These are phyloP conservation scores for Bos indicus DNA, from an alignment of 2,113 vertebrate species.

Conservation along the genomic window DNA sequence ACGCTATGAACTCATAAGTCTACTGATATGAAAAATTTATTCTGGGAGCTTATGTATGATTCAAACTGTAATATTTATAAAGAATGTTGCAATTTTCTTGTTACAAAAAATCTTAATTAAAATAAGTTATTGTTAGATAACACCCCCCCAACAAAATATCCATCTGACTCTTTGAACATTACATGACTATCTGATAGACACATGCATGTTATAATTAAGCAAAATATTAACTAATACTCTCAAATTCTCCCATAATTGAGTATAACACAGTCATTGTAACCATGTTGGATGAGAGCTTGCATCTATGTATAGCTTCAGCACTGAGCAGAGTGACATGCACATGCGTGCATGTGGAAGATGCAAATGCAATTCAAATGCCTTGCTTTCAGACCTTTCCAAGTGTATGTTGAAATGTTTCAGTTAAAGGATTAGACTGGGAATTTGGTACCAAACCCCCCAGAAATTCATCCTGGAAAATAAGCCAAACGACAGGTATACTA, in stretches of 20 bases:
- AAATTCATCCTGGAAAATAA: neutral
- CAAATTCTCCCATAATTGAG: neutral
- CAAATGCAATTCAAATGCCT: neutral
- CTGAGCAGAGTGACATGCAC: neutral
- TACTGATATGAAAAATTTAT: constrained; percentile 55
- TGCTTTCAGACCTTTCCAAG: neutral
- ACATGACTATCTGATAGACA: neutral
- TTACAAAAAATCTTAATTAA: constrained; percentile 39
- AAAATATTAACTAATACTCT: neutral
- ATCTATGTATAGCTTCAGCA: neutral
- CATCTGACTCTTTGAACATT: neutral
- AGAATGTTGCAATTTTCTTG: constrained; percentile 36
- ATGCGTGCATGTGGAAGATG: neutral
- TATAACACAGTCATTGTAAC: neutral
- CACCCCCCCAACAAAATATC: neutral
- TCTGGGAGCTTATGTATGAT: constrained; percentile 42
- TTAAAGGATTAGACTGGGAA: neutral
- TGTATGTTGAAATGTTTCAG: neutral
- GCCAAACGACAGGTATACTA: neutral
- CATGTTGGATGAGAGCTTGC: neutral
- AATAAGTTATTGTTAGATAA: constrained; percentile 33
- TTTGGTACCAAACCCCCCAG: neutral
- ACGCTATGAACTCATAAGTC: neutral
- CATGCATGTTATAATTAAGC: neutral
- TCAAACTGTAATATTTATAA: neutral